Base-by-base conservation (phyloP, 2,797 vertebrate genomes). In the Carapus acus region DNA sequence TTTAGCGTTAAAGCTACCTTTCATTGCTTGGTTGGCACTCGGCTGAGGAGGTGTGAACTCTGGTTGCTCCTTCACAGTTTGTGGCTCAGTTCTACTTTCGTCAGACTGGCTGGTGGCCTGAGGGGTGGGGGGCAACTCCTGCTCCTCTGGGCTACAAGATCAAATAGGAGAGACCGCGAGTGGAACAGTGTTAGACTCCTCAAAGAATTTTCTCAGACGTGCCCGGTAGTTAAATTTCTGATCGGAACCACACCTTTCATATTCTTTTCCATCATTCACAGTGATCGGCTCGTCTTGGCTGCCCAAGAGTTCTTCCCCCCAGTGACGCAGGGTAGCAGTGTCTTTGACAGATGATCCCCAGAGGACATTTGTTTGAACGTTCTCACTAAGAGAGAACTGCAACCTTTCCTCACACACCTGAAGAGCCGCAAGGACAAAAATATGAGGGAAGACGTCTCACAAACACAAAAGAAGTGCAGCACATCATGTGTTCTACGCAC, bases 321-420 rank as follows among this genome's bases (percentile, higher is more conserved):
- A 89, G 31, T 86, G 83, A 33, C 71, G 77, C 9, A 88, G 70
- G 18, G 51, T 78, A 3, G 82, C 86, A 0, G 80, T 75, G 64
- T 90, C 88, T 60, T 84, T 83, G 51, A 88, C 74, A 16, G 83
- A 80, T 1, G 77, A 48, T 5, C 84, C 87, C 74, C 90, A 92
- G 7, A 96, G 88, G 46, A 93, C 79, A 44, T 92, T 94, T 59
- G 90, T 90, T 56, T 92, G 91, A 71, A 95, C 92, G n/a, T 93
- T 92, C 82, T 95, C 94, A 79, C 90, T 86, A 46, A 96, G 87
- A 5, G 92, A 92, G 78, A 90, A 88, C 80, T 93, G 88, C 52
- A 95, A 82, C 67, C 90, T 90, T 71, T 96, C 94, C 69, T 94
- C 91, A 82, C 91, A 94, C 65, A 96, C 91, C 90, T 96, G 85